Evolutionary conservation across 2,888 invertebrate species (phyloP).

Genomic region (Operophtera brumata): DNA sequence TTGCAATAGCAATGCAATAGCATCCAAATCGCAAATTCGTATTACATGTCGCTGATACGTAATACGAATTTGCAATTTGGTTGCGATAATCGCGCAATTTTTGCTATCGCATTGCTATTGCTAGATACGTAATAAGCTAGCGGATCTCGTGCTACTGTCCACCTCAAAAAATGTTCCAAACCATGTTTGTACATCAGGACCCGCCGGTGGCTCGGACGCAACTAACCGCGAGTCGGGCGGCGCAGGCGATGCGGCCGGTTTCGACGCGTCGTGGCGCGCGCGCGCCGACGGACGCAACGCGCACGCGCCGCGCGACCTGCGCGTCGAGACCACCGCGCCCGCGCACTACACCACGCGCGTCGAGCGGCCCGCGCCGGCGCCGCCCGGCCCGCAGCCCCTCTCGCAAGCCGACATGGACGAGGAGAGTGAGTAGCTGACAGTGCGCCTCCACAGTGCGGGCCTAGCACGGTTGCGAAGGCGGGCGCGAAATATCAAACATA

Average conservation of each 20-base stretch:
- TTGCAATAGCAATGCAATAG: no score
- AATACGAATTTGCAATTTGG: no score
- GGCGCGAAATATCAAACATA: no score
- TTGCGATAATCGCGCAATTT: no score
- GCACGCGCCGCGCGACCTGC: constrained; percentile 48
- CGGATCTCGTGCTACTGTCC: no score
- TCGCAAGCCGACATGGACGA: constrained; percentile 38
- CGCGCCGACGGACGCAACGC: constrained; percentile 32
- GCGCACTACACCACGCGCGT: constrained; percentile 64
- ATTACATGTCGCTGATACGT: no score
- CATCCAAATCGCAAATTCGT: no score
- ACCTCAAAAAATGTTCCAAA: no score
- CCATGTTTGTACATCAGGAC: not conserved
- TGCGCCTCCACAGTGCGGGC: no score
- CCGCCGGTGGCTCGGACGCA: not conserved
- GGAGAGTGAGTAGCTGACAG: constrained; percentile 53
- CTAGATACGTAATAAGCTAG: no score
- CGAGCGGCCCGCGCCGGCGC: constrained; percentile 28
- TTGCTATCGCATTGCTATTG: no score
- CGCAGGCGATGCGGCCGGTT: constrained; percentile 34
- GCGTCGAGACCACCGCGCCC: constrained; percentile 58
- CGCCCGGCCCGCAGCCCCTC: constrained; percentile 32
- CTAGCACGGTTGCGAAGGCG: no score
- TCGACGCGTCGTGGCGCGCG: constrained; percentile 59
- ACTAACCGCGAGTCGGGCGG: not conserved